Conservation (phyloP, 2,113 vertebrate genomes). For the Tinamus guttatus region DNA sequence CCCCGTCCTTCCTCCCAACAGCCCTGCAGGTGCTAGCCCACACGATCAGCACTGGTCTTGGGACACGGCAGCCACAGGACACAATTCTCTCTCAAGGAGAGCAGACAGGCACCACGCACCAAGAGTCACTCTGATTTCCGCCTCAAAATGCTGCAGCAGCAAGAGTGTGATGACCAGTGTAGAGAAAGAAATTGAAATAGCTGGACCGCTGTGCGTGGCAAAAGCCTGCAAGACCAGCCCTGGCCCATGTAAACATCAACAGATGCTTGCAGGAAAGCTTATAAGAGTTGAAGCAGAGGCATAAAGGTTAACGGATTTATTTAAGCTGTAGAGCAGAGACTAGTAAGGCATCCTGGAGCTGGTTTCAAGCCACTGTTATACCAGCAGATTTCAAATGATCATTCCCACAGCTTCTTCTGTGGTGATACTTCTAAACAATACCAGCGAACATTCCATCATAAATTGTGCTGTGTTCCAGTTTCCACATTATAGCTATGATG, state of each 20-base stretch:
- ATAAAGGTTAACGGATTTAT: slow-evolving; percentile 45
- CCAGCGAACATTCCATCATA: slow-evolving; percentile 63
- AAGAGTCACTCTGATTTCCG: neutral
- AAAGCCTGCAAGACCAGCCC: neutral
- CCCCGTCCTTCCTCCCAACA: neutral
- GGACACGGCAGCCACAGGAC: neutral
- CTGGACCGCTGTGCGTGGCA: neutral
- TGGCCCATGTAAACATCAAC: neutral
- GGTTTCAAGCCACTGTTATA: slow-evolving; percentile 28
- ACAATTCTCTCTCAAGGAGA: neutral
- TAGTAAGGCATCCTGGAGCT: slow-evolving; percentile 24
- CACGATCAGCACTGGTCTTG: neutral
- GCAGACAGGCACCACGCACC: neutral
- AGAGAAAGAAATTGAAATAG: neutral
- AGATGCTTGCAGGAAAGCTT: neutral
- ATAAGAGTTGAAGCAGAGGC: slow-evolving; percentile 10
- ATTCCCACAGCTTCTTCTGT: slow-evolving; percentile 60
- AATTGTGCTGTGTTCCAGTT: slow-evolving; percentile 61
- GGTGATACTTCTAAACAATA: slow-evolving; percentile 66
- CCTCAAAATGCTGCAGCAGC: neutral
- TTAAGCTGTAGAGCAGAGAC: slow-evolving; percentile 37
- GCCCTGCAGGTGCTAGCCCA: accelerated
- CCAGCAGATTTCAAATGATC: slow-evolving; percentile 56
- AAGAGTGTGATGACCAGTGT: neutral
- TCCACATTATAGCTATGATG: slow-evolving; percentile 66